These are phyloP conservation scores for Heterocephalus glaber DNA, from an alignment of 2,113 vertebrate genomes.

Conservation along the genomic window DNA sequence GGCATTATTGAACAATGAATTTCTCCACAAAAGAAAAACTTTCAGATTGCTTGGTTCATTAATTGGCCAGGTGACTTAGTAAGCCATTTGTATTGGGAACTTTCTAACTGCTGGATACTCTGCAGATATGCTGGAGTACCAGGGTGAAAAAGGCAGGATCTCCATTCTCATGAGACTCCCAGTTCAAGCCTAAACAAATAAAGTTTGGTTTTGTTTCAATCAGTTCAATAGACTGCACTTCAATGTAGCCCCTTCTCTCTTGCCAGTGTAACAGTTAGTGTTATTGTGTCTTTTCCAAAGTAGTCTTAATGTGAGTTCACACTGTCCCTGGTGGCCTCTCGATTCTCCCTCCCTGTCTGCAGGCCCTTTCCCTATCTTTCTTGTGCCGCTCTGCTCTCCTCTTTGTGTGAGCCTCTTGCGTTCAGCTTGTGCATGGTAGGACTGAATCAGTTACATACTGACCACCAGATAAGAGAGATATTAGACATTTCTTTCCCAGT, in stretches of 20 bases:
- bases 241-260: not conserved
- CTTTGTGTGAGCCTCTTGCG: not conserved
- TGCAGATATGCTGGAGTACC: not conserved
- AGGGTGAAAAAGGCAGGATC: not conserved
- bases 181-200: not conserved
- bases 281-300: conserved; percentile 3
- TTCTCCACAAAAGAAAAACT: conserved; percentile 1
- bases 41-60: conserved; percentile 4
- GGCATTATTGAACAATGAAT: not conserved
- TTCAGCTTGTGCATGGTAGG: not conserved
- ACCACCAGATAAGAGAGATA: not conserved
- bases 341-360: not conserved
- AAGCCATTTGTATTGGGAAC: not conserved
- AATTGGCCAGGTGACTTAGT: not conserved
- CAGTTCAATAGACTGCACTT: not conserved
- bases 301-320: not conserved
- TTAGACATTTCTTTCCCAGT: not conserved
- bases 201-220: not conserved
- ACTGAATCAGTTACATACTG: not conserved
- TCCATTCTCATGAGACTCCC: not conserved
- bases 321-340: not conserved
- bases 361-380: not conserved
- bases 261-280: not conserved
- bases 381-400: too few species aligned
- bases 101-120: too few species aligned